These are phyloP conservation scores for Platycheirus rosarum DNA, from an alignment of 2,888 invertebrate genomes.

Conservation along the genomic window DNA sequence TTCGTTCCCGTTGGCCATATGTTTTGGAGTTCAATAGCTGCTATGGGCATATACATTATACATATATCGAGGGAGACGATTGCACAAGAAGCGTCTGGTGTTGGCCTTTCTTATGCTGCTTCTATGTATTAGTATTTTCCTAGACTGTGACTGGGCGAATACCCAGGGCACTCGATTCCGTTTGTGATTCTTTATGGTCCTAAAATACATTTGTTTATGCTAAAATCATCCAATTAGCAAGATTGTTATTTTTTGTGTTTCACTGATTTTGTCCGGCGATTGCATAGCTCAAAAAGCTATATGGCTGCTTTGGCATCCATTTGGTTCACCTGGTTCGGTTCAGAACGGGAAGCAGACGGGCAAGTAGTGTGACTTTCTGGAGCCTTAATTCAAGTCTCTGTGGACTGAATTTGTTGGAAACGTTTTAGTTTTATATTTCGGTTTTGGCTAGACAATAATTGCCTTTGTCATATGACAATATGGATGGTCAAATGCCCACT, in stretches of 20 bases:
- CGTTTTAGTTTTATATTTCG: conserved; percentile 65
- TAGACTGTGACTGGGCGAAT: conserved; percentile 38
- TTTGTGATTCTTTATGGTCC: conserved; percentile 74
- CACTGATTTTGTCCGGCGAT: conserved; percentile 78
- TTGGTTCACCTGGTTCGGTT: conserved; percentile 2
- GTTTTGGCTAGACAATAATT: conserved; percentile 71
- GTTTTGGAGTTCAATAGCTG: conserved; percentile 35
- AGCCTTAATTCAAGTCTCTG: conserved; percentile 70
- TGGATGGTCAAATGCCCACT: no score
- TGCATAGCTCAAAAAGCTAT: conserved; percentile 74
- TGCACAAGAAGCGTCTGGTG: conserved; percentile 19
- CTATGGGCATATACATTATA: conserved; percentile 38
- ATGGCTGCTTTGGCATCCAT: conserved; percentile 41
- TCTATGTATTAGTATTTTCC: no score
- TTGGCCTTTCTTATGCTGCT: conserved; percentile 48
- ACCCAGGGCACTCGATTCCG: conserved; percentile 41
- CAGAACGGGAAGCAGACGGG: conserved; percentile 34
- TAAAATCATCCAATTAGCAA: conserved; percentile 83
- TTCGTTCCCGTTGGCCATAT: conserved; percentile 52
- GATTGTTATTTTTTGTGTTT: conserved; percentile 82
- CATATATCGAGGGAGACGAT: conserved; percentile 32
- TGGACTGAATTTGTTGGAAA: conserved; percentile 66
- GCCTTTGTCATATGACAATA: not conserved
- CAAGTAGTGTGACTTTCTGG: conserved; percentile 66
- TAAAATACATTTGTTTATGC: conserved; percentile 83